A percentile compares a stretch with the other conserved stretches of the same genome.
Conservation (phyloP, 2,113 vertebrate species). For the Corythornis vintsioides region DNA sequence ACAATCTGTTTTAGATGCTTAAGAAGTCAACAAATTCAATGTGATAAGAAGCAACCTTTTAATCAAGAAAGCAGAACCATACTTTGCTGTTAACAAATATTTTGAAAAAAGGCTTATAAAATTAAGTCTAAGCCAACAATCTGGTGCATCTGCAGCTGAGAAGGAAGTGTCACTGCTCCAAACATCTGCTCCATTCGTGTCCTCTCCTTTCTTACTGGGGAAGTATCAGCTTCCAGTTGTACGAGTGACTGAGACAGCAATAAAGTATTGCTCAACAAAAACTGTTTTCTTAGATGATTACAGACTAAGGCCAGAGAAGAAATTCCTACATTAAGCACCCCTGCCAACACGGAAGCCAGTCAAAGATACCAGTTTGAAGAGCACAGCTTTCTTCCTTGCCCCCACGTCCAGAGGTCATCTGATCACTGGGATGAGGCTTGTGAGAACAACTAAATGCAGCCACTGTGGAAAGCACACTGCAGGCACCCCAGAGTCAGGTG, state of each 20-base stretch:
- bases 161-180: slow-evolving; percentile 70
- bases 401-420: background rate
- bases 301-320: slow-evolving; percentile 57
- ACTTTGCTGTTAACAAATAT: slow-evolving; percentile 49
- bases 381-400: background rate
- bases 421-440: background rate
- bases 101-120: slow-evolving; percentile 53
- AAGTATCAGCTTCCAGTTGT: slow-evolving; percentile 68
- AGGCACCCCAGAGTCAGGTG: slow-evolving; percentile 78
- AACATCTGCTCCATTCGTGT: slow-evolving; percentile 70
- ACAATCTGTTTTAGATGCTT: background rate
- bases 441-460: background rate
- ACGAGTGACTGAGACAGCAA: slow-evolving; percentile 60
- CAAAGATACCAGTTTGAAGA: slow-evolving; percentile 4
- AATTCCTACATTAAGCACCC: slow-evolving; percentile 48
- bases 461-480: background rate
- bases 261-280: slow-evolving; percentile 58
- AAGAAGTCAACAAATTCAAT: slow-evolving; percentile 19
- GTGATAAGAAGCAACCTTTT: slow-evolving; percentile 50
- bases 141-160: slow-evolving; percentile 70
- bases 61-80: slow-evolving; percentile 55
- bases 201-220: slow-evolving; percentile 66
- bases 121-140: slow-evolving; percentile 29
- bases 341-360: slow-evolving; percentile 41
- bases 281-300: slow-evolving; percentile 52